These are phyloP conservation scores for Tetranychus piercei DNA, from an alignment of 2,888 invertebrate species.

Conservation along the genomic window DNA sequence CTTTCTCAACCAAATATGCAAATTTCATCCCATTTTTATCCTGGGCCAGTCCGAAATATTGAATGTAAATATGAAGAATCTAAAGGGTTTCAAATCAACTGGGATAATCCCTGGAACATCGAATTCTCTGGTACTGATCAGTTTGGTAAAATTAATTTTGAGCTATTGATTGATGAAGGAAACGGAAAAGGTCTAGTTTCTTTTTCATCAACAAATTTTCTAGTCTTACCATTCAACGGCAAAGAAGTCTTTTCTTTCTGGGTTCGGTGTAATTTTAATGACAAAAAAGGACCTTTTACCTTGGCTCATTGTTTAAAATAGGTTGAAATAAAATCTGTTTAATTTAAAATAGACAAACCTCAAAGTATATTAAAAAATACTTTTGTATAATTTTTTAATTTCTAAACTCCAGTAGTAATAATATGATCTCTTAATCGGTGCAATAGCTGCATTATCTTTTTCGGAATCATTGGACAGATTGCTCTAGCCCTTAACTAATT, in stretches of 20 bases:
- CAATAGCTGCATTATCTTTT: too few species aligned
- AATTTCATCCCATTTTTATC: background rate
- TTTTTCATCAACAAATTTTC: background rate
- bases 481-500: too few species aligned
- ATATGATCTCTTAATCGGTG: too few species aligned
- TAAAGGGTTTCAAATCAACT: background rate
- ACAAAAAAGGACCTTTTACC: constrained; percentile 6
- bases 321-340: background rate
- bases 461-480: too few species aligned
- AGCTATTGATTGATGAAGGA: background rate
- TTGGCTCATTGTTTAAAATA: constrained; percentile 1
- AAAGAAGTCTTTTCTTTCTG: background rate
- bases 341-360: too few species aligned
- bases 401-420: too few species aligned
- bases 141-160: background rate
- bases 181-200: background rate
- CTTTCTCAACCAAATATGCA: background rate
- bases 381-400: too few species aligned
- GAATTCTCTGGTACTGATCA: background rate
- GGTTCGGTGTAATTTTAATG: background rate
- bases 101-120: constrained; percentile 12
- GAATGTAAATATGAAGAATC: constrained; percentile 2
- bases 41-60: constrained; percentile 7
- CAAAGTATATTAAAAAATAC: too few species aligned
- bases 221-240: background rate